phyloP scores from a whole-genome alignment of 2,888 invertebrate genomes.

The Encarsia formosa region DNA sequence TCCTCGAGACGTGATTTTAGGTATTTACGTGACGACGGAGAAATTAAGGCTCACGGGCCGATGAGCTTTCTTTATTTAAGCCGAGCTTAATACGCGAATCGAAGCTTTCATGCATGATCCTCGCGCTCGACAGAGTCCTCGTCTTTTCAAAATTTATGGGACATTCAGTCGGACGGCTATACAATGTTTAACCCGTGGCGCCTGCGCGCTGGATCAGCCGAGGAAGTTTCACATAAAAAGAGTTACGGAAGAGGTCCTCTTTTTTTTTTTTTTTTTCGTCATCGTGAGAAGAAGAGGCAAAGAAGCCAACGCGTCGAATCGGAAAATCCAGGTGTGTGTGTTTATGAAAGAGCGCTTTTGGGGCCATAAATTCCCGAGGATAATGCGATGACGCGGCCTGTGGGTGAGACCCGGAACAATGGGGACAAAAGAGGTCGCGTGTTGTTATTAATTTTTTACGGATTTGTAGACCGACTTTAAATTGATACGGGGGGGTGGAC shows the following conservation, averaged over 20 bases:
- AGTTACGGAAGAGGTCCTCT: not conserved
- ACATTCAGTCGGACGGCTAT: constrained; percentile 11
- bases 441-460: constrained; percentile 23
- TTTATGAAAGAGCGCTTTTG: too few relatives aligned
- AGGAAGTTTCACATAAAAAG: constrained; percentile 24
- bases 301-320: constrained; percentile 10
- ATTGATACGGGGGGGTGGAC: too few relatives aligned
- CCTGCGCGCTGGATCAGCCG: not conserved
- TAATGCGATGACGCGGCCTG: not conserved
- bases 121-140: constrained; percentile 41
- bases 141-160: constrained; percentile 24
- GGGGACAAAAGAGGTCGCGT: constrained; percentile 5
- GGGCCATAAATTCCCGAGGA: too few relatives aligned
- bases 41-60: not conserved
- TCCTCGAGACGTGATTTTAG: constrained; percentile 28
- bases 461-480: constrained; percentile 7
- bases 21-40: constrained; percentile 11
- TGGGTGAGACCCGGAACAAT: not conserved
- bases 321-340: too few relatives aligned
- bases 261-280: not conserved
- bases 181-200: constrained; percentile 16
- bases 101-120: constrained; percentile 51
- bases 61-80: not conserved
- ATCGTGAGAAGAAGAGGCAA: too few relatives aligned
- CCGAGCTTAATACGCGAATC: constrained; percentile 47